A percentile compares a stretch with the other conserved stretches of the same genome.
Conservation (phyloP, 2,888 invertebrate species). For the Esperia sulphurella region DNA sequence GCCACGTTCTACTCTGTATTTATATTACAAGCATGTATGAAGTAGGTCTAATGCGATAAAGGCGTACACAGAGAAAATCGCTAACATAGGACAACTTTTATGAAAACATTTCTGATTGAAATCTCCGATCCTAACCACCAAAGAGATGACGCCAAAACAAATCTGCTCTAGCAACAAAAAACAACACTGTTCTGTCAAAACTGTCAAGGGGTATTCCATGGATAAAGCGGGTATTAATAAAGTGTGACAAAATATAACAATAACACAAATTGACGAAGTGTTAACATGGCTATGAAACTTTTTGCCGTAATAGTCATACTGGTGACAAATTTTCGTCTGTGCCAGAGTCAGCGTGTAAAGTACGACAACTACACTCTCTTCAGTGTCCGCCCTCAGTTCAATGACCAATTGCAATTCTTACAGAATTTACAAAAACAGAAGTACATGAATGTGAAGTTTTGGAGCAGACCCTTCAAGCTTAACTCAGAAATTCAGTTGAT, state of each 20-base stretch:
- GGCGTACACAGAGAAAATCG: no score
- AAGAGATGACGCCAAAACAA: no score
- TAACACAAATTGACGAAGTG: not conserved
- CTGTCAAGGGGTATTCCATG: not conserved
- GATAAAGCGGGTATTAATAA: no score
- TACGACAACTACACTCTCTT: constrained; percentile 45
- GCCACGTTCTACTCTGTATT: no score
- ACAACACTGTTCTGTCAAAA: not conserved
- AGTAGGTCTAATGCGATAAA: no score
- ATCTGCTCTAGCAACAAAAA: no score
- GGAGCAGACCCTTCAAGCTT: constrained; percentile 47
- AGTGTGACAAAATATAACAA: no score
- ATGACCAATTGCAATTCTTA: constrained; percentile 48
- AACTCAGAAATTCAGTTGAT: constrained; percentile 44
- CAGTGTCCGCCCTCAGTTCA: constrained; percentile 28
- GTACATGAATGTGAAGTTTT: constrained; percentile 49
- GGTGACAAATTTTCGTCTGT: constrained; percentile 28
- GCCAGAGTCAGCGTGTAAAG: constrained; percentile 22
- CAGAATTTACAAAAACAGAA: constrained; percentile 41
- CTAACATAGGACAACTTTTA: no score
- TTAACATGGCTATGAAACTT: constrained; percentile 36
- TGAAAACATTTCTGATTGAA: no score
- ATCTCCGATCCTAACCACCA: no score
- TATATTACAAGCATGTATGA: no score
- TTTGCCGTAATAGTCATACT: constrained; percentile 33